phyloP scores from a whole-genome alignment of 2,113 vertebrate species.

The Phylloscopus whistleri region DNA sequence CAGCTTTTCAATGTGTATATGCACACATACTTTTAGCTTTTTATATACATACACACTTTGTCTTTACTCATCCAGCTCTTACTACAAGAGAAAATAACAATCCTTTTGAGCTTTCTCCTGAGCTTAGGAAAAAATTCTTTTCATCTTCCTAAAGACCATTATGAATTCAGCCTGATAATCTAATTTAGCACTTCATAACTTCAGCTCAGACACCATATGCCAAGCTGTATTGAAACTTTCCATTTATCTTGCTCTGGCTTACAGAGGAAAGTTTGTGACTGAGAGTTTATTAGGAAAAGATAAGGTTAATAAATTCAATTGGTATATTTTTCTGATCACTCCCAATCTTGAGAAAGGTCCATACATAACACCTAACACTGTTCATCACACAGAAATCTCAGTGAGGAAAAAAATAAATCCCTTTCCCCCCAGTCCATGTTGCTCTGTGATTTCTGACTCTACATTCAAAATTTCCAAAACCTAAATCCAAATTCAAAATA shows the following conservation, averaged over 20 bases:
- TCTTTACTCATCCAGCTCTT: neutral
- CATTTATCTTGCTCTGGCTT: neutral
- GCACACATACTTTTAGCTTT: neutral
- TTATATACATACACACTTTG: neutral
- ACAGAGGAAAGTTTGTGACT: neutral
- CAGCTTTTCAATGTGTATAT: neutral
- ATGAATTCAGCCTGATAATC: neutral
- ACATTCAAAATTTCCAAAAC: neutral
- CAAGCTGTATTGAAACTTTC: neutral
- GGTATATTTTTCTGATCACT: neutral
- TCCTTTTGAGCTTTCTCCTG: neutral
- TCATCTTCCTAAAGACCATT: neutral
- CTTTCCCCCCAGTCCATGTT: rapidly evolving
- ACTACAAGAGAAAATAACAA: neutral
- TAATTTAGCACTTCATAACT: neutral
- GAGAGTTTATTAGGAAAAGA: neutral
- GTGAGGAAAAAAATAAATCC: neutral
- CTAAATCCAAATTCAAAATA: neutral
- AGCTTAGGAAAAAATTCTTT: neutral
- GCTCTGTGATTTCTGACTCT: neutral
- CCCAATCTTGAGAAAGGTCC: neutral
- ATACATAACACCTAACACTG: neutral
- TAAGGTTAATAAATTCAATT: neutral
- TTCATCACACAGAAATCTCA: neutral
- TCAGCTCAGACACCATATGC: neutral